Base-by-base conservation (phyloP, 2,113 vertebrate genomes). In the Alaudala cheleensis region DNA sequence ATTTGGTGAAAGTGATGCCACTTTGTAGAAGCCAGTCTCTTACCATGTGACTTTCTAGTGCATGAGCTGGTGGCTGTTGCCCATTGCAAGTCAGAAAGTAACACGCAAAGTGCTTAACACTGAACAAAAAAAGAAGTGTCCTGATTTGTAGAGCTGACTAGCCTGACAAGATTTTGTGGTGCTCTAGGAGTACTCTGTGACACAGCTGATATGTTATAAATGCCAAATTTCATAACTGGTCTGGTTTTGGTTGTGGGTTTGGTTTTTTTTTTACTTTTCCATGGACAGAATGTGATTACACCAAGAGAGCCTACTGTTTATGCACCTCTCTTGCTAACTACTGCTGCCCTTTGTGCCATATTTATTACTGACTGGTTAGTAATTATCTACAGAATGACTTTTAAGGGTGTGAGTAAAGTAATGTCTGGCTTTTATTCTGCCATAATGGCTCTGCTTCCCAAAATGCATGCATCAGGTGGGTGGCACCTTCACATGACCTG, bases 251-350 rank as follows among this genome's bases (percentile, higher is more conserved):
- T 17, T 53, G 13, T 22, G 20, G 19, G 0, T 0, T 3, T 22
- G 37, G 37, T 37, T 37, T 50, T 0, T 3, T 22, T 42, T 71
- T 71, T 14, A 12, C 7, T 28, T 13, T 45, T 86, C 0, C 0
- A 24, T 14, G 6, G 12, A 18, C 69, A 23, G 22, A 81, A 67
- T 4, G 12, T n/a, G 18, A 40, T 81, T 90, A 57, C 6, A 72
- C 24, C 23, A 74, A 19, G 23, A 71, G 11, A 67, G 4, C 7
- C 51, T 85, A 62, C 39, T 71, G 14, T 51, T 81, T 9, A 22
- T 22, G 11, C 24, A 34, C 18, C 31, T 90, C 25, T 11, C 3
- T 26, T 85, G 19, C 40, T 45, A 54, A 62, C 26, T 44, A 34
- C 33, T 66, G 39, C 65, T 62, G n/a, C 12, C 11, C 8, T 31